phyloP scores from a whole-genome alignment of 2,888 invertebrate species.

The Ceramica pisi region DNA sequence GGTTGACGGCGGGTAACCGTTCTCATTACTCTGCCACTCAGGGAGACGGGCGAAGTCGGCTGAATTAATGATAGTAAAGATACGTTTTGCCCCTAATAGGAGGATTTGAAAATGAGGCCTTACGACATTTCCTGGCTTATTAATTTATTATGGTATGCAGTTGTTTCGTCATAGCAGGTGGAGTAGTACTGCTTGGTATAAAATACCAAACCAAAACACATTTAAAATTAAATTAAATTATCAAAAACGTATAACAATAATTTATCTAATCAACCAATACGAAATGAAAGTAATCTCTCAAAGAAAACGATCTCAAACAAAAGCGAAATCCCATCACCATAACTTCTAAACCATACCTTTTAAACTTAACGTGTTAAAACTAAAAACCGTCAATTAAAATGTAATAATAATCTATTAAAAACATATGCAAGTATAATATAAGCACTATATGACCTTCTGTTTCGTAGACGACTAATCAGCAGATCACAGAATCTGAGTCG shows the following conservation, averaged over 20 bases:
- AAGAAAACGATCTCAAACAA: background rate
- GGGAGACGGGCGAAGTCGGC: slow-evolving; percentile 59
- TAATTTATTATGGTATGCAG: slow-evolving; percentile 49
- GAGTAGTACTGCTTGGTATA: background rate
- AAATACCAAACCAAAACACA: background rate
- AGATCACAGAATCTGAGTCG: slow-evolving; percentile 53
- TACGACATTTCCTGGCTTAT: slow-evolving; percentile 52
- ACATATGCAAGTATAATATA: slow-evolving; percentile 60
- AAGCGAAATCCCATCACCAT: slow-evolving; percentile 6
- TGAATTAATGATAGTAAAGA: slow-evolving; percentile 59
- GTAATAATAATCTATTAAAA: slow-evolving; percentile 66
- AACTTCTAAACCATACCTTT: slow-evolving; percentile 1
- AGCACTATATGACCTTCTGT: slow-evolving; percentile 44
- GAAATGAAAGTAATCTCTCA: background rate
- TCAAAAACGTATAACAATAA: background rate
- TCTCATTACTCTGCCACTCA: slow-evolving; percentile 79
- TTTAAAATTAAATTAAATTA: background rate
- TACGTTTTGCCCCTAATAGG: slow-evolving; percentile 69
- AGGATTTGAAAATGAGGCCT: slow-evolving; percentile 41
- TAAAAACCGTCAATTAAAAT: slow-evolving; percentile 58
- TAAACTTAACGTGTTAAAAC: slow-evolving; percentile 46
- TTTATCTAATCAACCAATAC: background rate
- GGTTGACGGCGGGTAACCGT: slow-evolving; percentile 58
- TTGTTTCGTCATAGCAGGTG: background rate
- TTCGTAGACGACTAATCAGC: slow-evolving; percentile 51